Base-by-base conservation (phyloP, 2,113 vertebrate species). In the Cygnus atratus region DNA sequence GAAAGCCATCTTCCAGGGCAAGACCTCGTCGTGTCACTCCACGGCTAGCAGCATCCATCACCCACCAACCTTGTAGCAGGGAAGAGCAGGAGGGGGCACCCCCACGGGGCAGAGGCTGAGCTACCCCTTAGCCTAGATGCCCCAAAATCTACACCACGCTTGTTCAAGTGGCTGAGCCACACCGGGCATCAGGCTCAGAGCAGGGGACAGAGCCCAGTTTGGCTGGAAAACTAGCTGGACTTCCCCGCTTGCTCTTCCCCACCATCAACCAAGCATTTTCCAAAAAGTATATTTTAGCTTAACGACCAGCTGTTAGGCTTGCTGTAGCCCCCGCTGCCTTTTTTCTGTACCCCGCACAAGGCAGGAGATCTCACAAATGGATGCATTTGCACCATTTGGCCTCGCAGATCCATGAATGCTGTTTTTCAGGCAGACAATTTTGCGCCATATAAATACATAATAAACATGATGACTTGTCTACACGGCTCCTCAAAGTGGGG, bases 1-100 rank as follows among this genome's bases (percentile, higher is more conserved):
- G 1, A 92, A 58, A 87, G 70, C 21, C 55, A 29, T 33, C 71
- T 54, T 76, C 82, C 59, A 72, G 39, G 0, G 4, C 1, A 6
- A 96, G 77, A 95, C 70, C 86, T 88, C 86, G 76, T 24, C 93
- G 88, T 84, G 93, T 77, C 72, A 78, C 26, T 77, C 41, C 25
- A 81, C 0, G 0, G 11, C 61, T 46, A 75, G 37, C 2, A 1
- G 48, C 72, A 94, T 84, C 77, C 78, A 66, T 96, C 90, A 93
- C 44, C 37, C 39, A 74, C 61, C 63, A 63, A 57, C n/a, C 68
- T 92, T 3, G 0, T 21, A 29, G 16, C 11, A 3, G 35, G 18
- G 52, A 84, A 92, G 44, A 87, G 2, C n/a, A 87, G 59, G n/a
- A 31, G 68, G 50, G 1, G 10, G 87, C n/a, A 90, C 54, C 17